phyloP scores from a whole-genome alignment of 1,140 invertebrate species.

The Trichonephila clavipes region DNA sequence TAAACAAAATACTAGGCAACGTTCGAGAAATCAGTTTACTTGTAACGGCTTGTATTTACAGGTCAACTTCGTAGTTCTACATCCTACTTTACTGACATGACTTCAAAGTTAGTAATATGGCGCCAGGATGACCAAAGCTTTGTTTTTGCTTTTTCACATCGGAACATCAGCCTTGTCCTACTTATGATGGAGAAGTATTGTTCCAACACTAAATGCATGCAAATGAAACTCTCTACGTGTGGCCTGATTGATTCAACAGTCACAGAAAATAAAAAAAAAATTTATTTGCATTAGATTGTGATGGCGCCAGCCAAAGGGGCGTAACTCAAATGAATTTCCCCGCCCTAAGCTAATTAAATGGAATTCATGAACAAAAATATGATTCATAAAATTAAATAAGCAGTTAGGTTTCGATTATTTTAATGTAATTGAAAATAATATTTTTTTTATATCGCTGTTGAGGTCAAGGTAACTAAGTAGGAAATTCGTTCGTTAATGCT shows the following conservation, averaged over 20 bases:
- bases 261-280: background rate
- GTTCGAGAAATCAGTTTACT: background rate
- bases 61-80: background rate
- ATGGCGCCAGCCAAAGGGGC: constrained; percentile 47
- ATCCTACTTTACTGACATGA: constrained; percentile 41
- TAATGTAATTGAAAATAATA: background rate
- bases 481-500: background rate
- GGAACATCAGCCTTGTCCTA: constrained; percentile 59
- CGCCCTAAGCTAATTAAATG: constrained; percentile 39
- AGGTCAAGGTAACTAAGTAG: background rate
- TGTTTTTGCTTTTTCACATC: constrained; percentile 31
- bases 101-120: constrained; percentile 22
- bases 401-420: background rate
- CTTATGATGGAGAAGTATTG: constrained; percentile 46
- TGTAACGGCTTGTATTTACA: background rate
- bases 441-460: background rate
- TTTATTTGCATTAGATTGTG: background rate
- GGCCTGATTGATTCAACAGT: constrained; percentile 51
- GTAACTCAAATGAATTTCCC: constrained; percentile 19
- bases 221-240: constrained; percentile 38
- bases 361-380: background rate
- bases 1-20: constrained; percentile 36
- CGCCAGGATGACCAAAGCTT: constrained; percentile 48
- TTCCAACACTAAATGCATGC: constrained; percentile 44
- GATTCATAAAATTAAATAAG: constrained; percentile 39